Evolutionary conservation across 1,140 invertebrate genomes (phyloP), one percentile per base, ranked within the genome.

Genomic region (Babylonia areolata): DNA sequence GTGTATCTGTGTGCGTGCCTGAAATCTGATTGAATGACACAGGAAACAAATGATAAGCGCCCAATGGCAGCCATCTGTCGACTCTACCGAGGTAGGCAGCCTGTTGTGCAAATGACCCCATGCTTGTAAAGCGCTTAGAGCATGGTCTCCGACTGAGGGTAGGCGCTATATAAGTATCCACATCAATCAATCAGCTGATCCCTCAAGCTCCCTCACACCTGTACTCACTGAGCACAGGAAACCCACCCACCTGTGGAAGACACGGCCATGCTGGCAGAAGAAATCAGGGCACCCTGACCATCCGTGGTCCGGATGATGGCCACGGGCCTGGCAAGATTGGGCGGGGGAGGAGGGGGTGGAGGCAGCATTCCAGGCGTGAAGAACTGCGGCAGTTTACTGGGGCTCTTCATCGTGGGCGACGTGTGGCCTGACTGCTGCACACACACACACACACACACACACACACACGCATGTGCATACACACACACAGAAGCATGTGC

Each of bases 271-370:
- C 31, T 71, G 81, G 79, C 71, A 80, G 75, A 86, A n/a, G 82
- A 84, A 31, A 73, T 64, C n/a, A 84, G 33, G 15, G 91, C 86
- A 23, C 86, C 86, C 54, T 92, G 90, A 17, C 91, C 92, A 87
- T 94, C 93, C 81, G 93, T 93, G n/a, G 93, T 93, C 91, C 97
- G 95, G 91, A 99, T 98, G 89, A 99, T 98, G 37, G 98, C 97
- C 17, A 99, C 98, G 0, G 98, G 98, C 89, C 98, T 95, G 3
- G 98, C 98, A 97, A 99, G 98, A 15, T 98, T 98, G 37, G 92
- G 91, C 23, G 93, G 93, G 20, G 95, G 95, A 3, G 98, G 98
- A 2, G 98, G 96, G n/a, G 98, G 98, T n/a, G 98, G 97, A 28
- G 98, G 98, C 89, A 99, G 95, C 95, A 95, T 95, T 96, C 93